Evolutionary conservation across 2,888 invertebrate species (phyloP).

Genomic region (Bruchidius siliquastri): DNA sequence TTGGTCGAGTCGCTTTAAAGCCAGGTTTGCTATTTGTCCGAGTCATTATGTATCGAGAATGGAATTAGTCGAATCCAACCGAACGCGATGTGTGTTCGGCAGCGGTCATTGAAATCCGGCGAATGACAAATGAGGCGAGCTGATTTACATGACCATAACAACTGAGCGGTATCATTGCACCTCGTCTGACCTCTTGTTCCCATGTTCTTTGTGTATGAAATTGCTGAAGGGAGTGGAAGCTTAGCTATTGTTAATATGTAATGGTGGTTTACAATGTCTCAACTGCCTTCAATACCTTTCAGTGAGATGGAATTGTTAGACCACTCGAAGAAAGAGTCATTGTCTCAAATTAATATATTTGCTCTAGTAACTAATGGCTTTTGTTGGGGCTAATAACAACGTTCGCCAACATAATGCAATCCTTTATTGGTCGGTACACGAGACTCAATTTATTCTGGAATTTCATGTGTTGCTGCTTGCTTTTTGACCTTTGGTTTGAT

Average conservation of each 20-base stretch:
- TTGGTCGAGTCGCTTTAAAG: conserved; percentile 8
- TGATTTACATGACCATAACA: conserved; percentile 32
- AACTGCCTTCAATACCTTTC: too few species aligned
- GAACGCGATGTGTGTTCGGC: conserved; percentile 16
- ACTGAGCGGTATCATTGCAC: conserved; percentile 22
- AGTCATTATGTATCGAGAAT: conserved; percentile 13
- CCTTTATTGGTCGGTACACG: too few species aligned
- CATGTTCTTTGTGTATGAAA: not conserved
- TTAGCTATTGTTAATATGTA: not conserved
- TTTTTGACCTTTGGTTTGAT: too few species aligned
- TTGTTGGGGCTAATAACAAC: too few species aligned
- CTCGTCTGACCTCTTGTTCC: conserved; percentile 13
- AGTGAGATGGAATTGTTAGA: too few species aligned
- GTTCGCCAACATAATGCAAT: too few species aligned
- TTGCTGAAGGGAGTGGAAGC: not conserved
- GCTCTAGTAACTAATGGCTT: too few species aligned
- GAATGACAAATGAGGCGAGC: conserved; percentile 32
- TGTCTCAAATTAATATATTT: too few species aligned
- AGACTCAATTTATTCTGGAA: too few species aligned
- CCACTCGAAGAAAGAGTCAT: too few species aligned
- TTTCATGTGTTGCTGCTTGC: too few species aligned
- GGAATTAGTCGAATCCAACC: not conserved
- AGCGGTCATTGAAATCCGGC: conserved; percentile 30
- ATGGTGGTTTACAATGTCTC: too few species aligned
- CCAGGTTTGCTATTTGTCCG: conserved; percentile 11